Evolutionary conservation across 2,113 vertebrate genomes (phyloP), one percentile per base, ranked within the genome.

Genomic region (Poecile atricapillus): DNA sequence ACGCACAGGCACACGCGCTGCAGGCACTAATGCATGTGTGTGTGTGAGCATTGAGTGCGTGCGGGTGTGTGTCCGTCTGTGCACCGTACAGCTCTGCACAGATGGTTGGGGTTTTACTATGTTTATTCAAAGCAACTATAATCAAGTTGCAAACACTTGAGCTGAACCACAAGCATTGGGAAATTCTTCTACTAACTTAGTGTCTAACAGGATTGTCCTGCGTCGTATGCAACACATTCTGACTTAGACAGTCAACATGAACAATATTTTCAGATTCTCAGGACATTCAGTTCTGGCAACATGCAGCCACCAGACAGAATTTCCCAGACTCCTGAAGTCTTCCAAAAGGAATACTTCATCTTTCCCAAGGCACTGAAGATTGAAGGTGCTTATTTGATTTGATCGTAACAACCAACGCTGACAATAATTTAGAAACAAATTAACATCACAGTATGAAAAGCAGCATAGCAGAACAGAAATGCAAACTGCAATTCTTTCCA

Each of bases 241-340:
- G 71, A 62, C 63, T 89, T 87, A 71, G 44, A 67, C 33, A 78
- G 60, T 71, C 81, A 44, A 64, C 64, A 43, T 22, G 69, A n/a
- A 30, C 44, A n/a, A 13, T 71, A 65, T 56, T 87, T 90, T 75
- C 46, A 78, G 39, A 59, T 70, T 35, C 60, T 68, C 5, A 5
- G 87, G 62, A 94, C 83, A 53, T 95, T 89, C 73, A 87, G 91
- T 94, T 75, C 91, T 87, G 62, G 77, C 39, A 89, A 52, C 17
- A 11, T 8, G 44, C 13, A 81, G 44, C 15, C 2, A 2, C 21
- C 89, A 87, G 60, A 31, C 46, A 86, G 43, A 7, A 22, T 18
- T 94, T 90, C 80, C 49, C 95, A 87, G 43, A 18, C 63, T 94
- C 43, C 59, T 77, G 21, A 92, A 69, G 28, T 41, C 12, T 15